Evolutionary conservation across 2,888 invertebrate genomes (phyloP).

Genomic region (Eupithecia subumbrata): DNA sequence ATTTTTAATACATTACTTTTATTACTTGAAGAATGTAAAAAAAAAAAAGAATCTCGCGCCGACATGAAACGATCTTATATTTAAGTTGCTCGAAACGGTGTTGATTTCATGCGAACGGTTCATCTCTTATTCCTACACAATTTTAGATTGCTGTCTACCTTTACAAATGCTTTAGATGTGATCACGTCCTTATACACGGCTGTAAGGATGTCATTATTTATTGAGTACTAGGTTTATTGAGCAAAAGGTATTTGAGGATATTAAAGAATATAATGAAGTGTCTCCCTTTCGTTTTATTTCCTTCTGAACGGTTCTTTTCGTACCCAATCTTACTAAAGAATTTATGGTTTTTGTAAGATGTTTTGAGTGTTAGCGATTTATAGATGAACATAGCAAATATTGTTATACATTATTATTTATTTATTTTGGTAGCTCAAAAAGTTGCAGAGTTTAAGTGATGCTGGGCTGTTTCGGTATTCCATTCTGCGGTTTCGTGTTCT

Average conservation of each 20-base stretch:
- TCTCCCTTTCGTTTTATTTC: conserved; percentile 36
- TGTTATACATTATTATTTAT: neutral
- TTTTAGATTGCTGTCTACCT: neutral
- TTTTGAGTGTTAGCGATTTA: neutral
- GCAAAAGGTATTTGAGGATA: conserved; percentile 35
- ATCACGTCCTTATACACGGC: conserved; percentile 24
- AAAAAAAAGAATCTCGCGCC: too few relatives aligned
- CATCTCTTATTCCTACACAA: neutral
- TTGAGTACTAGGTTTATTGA: conserved; percentile 40
- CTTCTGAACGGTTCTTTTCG: conserved; percentile 26
- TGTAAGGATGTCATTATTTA: conserved; percentile 41
- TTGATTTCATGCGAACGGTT: neutral
- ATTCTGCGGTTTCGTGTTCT: too few relatives aligned
- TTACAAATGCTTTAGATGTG: neutral
- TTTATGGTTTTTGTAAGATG: conserved; percentile 23
- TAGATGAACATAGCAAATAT: neutral
- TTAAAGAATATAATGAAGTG: conserved; percentile 36
- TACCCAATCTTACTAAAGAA: conserved; percentile 14
- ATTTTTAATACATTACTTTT: too few relatives aligned
- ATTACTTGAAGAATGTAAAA: too few relatives aligned
- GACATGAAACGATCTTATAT: neutral
- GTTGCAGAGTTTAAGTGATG: neutral
- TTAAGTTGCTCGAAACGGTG: neutral
- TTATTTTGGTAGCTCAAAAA: neutral
- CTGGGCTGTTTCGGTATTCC: neutral